A percentile compares a stretch with the other conserved stretches of the same genome.
These are phyloP conservation scores for Vidua chalybeata DNA, from an alignment of 2,113 vertebrate species.

Conservation along the genomic window DNA sequence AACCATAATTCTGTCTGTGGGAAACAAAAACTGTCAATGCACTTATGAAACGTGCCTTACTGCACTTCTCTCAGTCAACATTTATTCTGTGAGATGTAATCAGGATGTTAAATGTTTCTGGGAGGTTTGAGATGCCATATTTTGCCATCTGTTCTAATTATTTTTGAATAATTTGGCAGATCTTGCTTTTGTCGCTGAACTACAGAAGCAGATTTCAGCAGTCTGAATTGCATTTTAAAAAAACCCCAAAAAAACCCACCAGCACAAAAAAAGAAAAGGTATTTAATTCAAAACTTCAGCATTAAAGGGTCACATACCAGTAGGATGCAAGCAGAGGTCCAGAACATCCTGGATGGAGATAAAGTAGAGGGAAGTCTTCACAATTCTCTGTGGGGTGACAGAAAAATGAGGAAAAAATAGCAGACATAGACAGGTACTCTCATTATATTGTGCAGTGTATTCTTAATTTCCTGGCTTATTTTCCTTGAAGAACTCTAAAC, in stretches of 20 bases:
- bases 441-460: not conserved
- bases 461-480: not conserved
- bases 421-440: not conserved
- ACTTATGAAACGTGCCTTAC: not conserved
- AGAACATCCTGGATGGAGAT: not conserved
- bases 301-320: not conserved
- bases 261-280: not conserved
- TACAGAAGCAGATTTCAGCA: not conserved
- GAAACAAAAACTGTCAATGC: not conserved
- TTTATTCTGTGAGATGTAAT: slow-evolving; percentile 3
- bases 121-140: slow-evolving; percentile 13
- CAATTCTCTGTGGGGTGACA: not conserved
- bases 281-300: not conserved
- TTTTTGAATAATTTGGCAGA: slow-evolving; percentile 48
- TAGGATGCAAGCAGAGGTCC: not conserved
- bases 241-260: too few species aligned
- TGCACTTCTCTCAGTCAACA: not conserved
- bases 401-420: not conserved
- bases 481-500: not conserved
- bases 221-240: not conserved
- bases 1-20: not conserved
- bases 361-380: not conserved
- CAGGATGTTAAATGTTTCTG: slow-evolving; percentile 33
- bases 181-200: slow-evolving; percentile 1
- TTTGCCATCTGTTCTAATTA: slow-evolving; percentile 64